These are phyloP conservation scores for Vesta saturnalis DNA, from an alignment of 2,888 invertebrate genomes.

Conservation along the genomic window DNA sequence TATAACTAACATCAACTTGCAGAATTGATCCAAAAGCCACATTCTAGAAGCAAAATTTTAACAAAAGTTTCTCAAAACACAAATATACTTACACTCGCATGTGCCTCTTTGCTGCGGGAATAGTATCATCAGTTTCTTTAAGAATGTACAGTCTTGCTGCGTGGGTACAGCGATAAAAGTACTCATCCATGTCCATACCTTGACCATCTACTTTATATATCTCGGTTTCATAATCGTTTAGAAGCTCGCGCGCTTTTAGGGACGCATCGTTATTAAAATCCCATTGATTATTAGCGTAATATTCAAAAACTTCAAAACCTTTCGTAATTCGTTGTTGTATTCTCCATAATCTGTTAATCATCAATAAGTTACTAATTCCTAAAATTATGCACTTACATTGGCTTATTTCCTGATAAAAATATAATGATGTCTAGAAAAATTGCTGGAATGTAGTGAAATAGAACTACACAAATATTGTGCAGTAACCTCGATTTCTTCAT, in stretches of 20 bases:
- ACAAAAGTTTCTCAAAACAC: background rate
- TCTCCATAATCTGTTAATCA: constrained; percentile 73
- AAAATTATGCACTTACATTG: constrained; percentile 72
- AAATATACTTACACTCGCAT: constrained; percentile 75
- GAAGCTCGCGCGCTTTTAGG: constrained; percentile 65
- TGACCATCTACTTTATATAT: constrained; percentile 77
- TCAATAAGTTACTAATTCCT: background rate
- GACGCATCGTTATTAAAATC: constrained; percentile 81
- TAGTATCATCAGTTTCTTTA: constrained; percentile 82
- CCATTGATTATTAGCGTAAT: constrained; percentile 94
- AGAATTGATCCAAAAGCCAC: constrained; percentile 84
- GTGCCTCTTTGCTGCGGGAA: constrained; percentile 82
- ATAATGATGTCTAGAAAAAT: constrained; percentile 82
- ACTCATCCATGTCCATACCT: constrained; percentile 79
- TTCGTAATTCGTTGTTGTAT: constrained; percentile 86
- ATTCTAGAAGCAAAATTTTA: constrained; percentile 71
- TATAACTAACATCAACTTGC: constrained; percentile 61
- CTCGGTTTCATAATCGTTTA: constrained; percentile 73
- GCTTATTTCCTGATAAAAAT: constrained; percentile 84
- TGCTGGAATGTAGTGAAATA: constrained; percentile 94
- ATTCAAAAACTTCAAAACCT: constrained; percentile 90
- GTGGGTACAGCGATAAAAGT: constrained; percentile 84
- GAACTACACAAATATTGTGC: constrained; percentile 83
- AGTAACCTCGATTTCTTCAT: constrained; percentile 82
- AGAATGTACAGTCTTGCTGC: constrained; percentile 83